Conservation (phyloP, 1,140 invertebrate genomes). For the Pogonus chalceus region DNA sequence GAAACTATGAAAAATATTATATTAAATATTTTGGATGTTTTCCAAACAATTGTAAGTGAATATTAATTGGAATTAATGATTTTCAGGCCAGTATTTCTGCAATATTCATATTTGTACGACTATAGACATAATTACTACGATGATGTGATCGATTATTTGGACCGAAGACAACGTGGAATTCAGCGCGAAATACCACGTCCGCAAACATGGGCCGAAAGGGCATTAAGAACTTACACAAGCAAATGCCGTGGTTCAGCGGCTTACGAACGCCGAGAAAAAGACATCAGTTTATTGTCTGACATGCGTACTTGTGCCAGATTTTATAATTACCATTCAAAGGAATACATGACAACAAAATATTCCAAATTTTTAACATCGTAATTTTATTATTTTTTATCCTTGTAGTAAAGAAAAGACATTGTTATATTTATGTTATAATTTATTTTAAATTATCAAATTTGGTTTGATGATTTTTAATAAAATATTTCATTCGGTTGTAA, state of each 20-base stretch:
- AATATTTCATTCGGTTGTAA: no score
- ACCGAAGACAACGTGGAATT: conserved; percentile 59
- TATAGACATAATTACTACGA: conserved; percentile 77
- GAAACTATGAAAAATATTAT: no score
- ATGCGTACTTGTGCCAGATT: conserved; percentile 1
- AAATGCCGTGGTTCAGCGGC: conserved; percentile 29
- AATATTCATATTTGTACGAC: conserved; percentile 72
- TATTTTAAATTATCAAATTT: no score
- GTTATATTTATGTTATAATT: no score
- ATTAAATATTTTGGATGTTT: no score
- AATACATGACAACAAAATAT: background rate
- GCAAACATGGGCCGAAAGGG: conserved; percentile 72
- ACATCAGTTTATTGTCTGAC: conserved; percentile 16
- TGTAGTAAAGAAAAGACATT: conserved; percentile 4
- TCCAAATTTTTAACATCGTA: conserved; percentile 7
- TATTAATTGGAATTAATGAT: no score
- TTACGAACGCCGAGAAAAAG: conserved; percentile 22
- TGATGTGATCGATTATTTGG: conserved; percentile 70
- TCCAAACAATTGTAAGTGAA: no score
- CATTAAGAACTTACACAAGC: conserved; percentile 54
- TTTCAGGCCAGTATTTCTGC: conserved; percentile 61
- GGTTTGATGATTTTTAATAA: no score
- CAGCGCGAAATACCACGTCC: conserved; percentile 57
- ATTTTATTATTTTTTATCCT: no score
- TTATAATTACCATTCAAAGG: conserved; percentile 2